These are phyloP conservation scores for Florisuga fusca DNA, from an alignment of 2,797 vertebrate genomes.

Conservation along the genomic window DNA sequence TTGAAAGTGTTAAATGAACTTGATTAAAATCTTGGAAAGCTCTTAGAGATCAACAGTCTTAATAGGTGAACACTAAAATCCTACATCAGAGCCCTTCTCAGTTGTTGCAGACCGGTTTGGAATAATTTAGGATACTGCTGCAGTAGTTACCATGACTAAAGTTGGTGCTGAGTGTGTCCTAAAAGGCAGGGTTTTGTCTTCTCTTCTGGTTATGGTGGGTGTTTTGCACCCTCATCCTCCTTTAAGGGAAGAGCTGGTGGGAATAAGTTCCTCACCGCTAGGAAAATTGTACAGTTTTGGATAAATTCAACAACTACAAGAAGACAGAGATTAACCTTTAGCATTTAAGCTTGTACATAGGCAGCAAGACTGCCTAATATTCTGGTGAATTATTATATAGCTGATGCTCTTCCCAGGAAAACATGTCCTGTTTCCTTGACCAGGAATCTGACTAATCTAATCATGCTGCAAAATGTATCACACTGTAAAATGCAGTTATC, in stretches of 20 bases:
- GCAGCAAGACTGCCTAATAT: neutral
- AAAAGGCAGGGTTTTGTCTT: neutral
- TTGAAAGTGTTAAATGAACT: constrained; percentile 6
- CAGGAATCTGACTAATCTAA: neutral
- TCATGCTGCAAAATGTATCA: neutral
- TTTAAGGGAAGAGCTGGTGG: neutral
- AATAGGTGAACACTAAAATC: neutral
- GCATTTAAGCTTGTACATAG: neutral
- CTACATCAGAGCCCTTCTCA: neutral
- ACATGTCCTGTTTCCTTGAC: neutral
- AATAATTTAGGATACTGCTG: neutral
- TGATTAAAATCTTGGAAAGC: constrained; percentile 2
- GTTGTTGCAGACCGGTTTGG: neutral
- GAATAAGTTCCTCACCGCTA: neutral
- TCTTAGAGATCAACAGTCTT: neutral
- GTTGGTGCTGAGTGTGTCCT: neutral
- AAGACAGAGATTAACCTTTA: neutral
- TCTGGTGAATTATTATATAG: neutral
- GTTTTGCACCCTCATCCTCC: neutral
- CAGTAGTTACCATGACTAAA: neutral
- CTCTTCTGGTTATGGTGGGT: neutral
- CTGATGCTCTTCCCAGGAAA: neutral
- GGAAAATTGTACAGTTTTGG: neutral
- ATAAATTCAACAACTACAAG: neutral
- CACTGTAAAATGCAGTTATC: neutral